Evolutionary conservation across 1,140 invertebrate species (phyloP), one percentile per base, ranked within the genome.

Genomic region (Drosophila persimilis): DNA sequence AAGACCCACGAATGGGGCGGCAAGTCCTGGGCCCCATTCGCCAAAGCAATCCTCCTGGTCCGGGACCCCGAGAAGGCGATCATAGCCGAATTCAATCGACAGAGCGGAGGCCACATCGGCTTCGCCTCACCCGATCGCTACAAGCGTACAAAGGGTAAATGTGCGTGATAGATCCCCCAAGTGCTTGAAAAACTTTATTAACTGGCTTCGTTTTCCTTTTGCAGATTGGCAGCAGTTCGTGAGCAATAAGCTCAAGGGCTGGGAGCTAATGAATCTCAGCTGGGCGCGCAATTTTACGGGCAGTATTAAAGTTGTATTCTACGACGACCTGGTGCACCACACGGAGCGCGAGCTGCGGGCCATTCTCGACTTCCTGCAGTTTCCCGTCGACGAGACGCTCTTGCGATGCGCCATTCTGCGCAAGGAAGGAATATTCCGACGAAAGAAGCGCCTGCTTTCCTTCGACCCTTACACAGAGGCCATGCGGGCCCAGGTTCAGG

Each of bases 1-100:
- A 97, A 97, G 92, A 97, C 96, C 1, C 96, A 97, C 91, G 95
- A 96, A 85, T 95, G 93, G 90, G 95, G 95, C 13, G 89, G 92
- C 9, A 77, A 91, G 22, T 94, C 94, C 0, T 90, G 93, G 54
- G 86, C 91, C 20, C 93, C 92, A 15, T 96, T 95, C 89, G 91
- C 93, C 41, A 94, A 94, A 64, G 95, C 95, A 2, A 92, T 96
- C 45, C 90, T 96, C 15, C 88, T 96, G 31, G 93, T 96, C 11
- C 92, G 96, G 35, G 94, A 95, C 64, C 95, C 96, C 15, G 94
- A 93, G 62, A 93, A 94, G 79, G 94, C 95, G 2, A 95, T 96
- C 61, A 93, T 94, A 64, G 94, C 95, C 13, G 95, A 95, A 90
- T 95, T 95, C 83, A 95, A 96, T 92, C 90, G 95, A 55, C 94